Conservation (phyloP, 2,113 vertebrate species). For the Burhinus oedicnemus region DNA sequence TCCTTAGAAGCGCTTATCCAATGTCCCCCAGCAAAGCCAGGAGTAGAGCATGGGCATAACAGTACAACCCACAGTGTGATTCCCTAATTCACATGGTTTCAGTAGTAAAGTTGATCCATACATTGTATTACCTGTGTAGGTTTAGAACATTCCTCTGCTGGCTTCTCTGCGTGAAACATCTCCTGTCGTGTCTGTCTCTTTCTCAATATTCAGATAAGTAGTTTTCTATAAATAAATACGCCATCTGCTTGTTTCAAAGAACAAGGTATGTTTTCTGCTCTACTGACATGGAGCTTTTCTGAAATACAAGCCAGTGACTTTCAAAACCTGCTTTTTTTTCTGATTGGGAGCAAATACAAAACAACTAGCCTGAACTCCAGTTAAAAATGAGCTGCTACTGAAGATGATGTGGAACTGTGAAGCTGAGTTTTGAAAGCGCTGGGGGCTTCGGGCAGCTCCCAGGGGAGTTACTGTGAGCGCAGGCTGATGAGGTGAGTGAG, state of each 20-base stretch:
- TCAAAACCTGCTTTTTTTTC: background rate
- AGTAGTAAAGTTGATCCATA: background rate
- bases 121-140: fast-evolving
- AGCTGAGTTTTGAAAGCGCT: background rate
- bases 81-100: fast-evolving
- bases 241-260: background rate
- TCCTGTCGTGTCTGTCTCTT: background rate
- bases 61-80: fast-evolving
- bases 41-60: fast-evolving
- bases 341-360: background rate
- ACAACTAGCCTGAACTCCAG: background rate
- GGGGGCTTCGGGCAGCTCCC: background rate
- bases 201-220: background rate
- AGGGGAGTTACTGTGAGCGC: background rate
- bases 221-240: background rate
- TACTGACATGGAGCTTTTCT: background rate
- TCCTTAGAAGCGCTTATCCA: background rate
- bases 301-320: background rate
- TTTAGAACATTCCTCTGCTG: background rate
- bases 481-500: background rate
- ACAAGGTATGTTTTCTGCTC: background rate
- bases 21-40: background rate
- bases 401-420: background rate
- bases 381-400: background rate
- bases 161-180: background rate